Evolutionary conservation across 2,888 invertebrate species (phyloP), one percentile per base, ranked within the genome.

Genomic region (Ectemnius lituratus): DNA sequence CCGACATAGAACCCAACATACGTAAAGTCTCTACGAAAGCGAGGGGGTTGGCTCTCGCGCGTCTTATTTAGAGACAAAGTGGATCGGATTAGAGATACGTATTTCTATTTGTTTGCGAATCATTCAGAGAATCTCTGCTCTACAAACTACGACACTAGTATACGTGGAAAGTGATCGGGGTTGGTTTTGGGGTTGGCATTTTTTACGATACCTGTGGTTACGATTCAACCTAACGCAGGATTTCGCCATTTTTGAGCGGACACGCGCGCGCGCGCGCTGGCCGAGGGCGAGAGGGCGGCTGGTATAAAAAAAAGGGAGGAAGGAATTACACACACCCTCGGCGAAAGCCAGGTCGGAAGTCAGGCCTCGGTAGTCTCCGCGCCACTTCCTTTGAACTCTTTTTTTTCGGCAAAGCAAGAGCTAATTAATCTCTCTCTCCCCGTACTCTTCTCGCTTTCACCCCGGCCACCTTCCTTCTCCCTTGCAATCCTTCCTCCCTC

Each of bases 381-480:
- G 82, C 81, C 85, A 88, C 88, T 89, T 87, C 86, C 89, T 89
- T 89, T 89, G 88, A 89, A 87, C 88, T 86, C 84, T 79, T 82
- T 83, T 11, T 83, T 84, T 85, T 84, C 83, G 84, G 82, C 76
- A 84, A 85, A 84, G 85, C 81, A 80, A 79, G 73, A 81, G 84
- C 86, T 86, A 87, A 87, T 87, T 88, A 88, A 88, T 86, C 86
- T 84, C 77, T 82, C 85, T 83, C 79, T 66, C 45, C 45, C 14
- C 28, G 63, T 62, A 16, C 72, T 69, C 69, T 67, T 52, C 65
- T 56, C 23, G 8, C 49, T 52, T 49, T 52, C 69, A 27, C 52
- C 71, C 71, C 73, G 67, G 68, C 70, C 67, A 65, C 70, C 73
- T 72, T 67, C 76, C 75, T 67, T 69, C 67, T 75, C 75, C 61